These are phyloP conservation scores for Quadriops clusia DNA, from an alignment of 2,888 invertebrate genomes.

Conservation along the genomic window DNA sequence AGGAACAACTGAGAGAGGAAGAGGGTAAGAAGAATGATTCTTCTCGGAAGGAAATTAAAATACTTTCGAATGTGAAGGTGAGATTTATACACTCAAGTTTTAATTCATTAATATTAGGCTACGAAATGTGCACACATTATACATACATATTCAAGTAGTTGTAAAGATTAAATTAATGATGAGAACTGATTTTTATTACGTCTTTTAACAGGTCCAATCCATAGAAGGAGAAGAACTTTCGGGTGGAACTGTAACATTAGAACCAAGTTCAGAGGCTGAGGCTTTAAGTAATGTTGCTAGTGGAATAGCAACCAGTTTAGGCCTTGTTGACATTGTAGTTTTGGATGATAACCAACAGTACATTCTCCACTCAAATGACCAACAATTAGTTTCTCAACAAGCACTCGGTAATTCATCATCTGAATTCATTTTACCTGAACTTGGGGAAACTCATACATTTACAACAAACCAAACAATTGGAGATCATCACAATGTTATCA, in stretches of 20 bases:
- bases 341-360: conserved; percentile 48
- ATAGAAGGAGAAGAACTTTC: too few species aligned
- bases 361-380: conserved; percentile 34
- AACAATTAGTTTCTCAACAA: conserved; percentile 19
- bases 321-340: conserved; percentile 44
- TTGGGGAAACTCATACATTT: conserved; percentile 24
- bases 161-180: too few species aligned
- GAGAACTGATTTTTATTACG: too few species aligned
- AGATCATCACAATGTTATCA: conserved; percentile 21
- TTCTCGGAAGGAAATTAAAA: too few species aligned
- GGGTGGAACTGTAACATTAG: conserved; percentile 26
- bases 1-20: conserved; percentile 21
- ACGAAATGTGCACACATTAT: too few species aligned
- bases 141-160: too few species aligned
- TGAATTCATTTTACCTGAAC: conserved; percentile 35
- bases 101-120: too few species aligned
- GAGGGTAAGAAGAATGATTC: conserved; percentile 21
- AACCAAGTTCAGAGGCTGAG: conserved; percentile 44
- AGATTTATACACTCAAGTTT: too few species aligned
- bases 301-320: conserved; percentile 45
- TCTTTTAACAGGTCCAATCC: too few species aligned
- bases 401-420: conserved; percentile 17
- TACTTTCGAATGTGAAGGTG: too few species aligned
- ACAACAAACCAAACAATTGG: conserved; percentile 27
- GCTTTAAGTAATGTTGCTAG: conserved; percentile 44